Conservation (phyloP, 2,888 invertebrate species). For the Phoronis australis region DNA sequence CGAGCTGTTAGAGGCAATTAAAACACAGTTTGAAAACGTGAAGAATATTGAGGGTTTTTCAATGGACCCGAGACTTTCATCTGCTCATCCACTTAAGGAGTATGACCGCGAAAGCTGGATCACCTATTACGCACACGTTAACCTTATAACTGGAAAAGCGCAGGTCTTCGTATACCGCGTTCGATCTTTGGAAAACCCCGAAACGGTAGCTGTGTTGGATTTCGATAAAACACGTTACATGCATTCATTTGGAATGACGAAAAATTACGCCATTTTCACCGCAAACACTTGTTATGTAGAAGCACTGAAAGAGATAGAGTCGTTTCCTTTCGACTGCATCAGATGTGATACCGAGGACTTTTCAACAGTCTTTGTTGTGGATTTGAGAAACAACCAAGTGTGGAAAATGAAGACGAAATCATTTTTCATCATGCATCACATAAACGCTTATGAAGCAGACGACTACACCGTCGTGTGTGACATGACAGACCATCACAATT, state of each 20-base stretch:
- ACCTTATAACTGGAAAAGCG: conserved; percentile 26
- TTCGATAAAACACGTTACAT: conserved; percentile 40
- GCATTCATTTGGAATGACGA: conserved; percentile 42
- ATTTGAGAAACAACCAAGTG: conserved; percentile 25
- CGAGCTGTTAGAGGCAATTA: conserved; percentile 5
- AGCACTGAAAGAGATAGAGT: conserved; percentile 29
- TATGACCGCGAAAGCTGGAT: conserved; percentile 27
- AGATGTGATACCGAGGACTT: conserved; percentile 29
- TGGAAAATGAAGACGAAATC: conserved; percentile 21
- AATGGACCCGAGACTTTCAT: conserved; percentile 35
- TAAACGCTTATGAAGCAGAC: conserved; percentile 36
- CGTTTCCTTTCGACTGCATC: conserved; percentile 31
- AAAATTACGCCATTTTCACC: conserved; percentile 34
- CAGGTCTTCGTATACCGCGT: conserved; percentile 32
- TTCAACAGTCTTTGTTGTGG: conserved; percentile 30
- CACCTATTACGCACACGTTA: conserved; percentile 33
- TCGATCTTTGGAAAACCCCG: conserved; percentile 22
- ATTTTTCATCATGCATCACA: conserved; percentile 40
- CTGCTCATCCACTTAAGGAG: conserved; percentile 44
- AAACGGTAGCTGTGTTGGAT: conserved; percentile 28
- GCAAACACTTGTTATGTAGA: conserved; percentile 39
- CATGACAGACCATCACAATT: conserved; percentile 31
- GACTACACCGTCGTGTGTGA: conserved; percentile 27
- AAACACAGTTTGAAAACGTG: too few relatives aligned
- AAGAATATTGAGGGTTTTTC: too few relatives aligned